A percentile compares a stretch with the other conserved stretches of the same genome.
These are phyloP conservation scores for Hemibagrus wyckioides DNA, from an alignment of 2,113 vertebrate genomes.

Conservation along the genomic window DNA sequence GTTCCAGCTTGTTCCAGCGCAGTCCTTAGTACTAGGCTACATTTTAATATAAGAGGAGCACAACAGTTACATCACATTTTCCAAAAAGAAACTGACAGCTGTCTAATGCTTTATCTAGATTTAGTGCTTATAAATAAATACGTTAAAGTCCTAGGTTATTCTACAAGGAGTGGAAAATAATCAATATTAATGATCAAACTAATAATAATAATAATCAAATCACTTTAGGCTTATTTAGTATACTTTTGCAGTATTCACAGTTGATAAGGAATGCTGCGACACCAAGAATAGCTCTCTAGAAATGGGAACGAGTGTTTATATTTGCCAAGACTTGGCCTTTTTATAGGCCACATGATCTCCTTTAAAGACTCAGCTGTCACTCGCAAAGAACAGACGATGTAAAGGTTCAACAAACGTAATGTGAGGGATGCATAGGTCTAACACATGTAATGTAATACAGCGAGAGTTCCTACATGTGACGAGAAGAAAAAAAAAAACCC, in stretches of 20 bases:
- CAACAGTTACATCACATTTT: neutral
- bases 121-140: neutral
- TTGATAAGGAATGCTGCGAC: neutral
- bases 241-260: neutral
- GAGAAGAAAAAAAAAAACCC: neutral
- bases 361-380: constrained; percentile 2
- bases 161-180: neutral
- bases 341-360: neutral
- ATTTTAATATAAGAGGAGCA: neutral
- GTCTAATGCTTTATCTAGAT: neutral
- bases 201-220: neutral
- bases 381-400: neutral
- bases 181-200: too few relatives aligned
- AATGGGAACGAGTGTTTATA: constrained; percentile 31
- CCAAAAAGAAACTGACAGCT: neutral
- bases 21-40: neutral
- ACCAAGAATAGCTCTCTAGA: constrained; percentile 18
- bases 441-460: neutral
- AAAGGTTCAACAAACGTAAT: neutral
- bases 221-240: neutral
- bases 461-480: neutral
- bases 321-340: constrained; percentile 27
- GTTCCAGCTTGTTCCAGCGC: constrained; percentile 26
- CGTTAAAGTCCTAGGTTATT: neutral
- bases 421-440: neutral